Percentiles rank a stretch among this genome's conserved stretches.
Conservation (phyloP, 2,113 vertebrate species). For the Microcebus lehilahytsara region DNA sequence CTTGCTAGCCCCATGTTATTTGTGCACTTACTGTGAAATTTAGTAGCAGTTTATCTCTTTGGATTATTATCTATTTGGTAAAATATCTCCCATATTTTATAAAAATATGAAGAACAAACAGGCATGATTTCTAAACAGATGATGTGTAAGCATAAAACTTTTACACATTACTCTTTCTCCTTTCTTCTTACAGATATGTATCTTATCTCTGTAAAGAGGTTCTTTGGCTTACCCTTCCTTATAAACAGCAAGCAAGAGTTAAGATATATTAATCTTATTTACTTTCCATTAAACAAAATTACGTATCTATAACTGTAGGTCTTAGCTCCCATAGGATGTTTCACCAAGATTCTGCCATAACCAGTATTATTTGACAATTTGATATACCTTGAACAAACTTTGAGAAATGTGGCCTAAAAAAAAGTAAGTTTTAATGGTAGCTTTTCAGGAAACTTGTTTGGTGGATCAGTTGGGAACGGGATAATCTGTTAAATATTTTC, state of each 20-base stretch:
- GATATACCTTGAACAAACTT: background rate
- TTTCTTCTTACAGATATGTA: background rate
- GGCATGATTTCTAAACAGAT: slow-evolving; percentile 16
- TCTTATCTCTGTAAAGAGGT: background rate
- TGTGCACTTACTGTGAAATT: background rate
- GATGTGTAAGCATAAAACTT: background rate
- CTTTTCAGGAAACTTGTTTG: background rate
- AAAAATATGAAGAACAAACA: background rate
- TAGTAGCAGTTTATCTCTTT: background rate
- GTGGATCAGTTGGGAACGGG: background rate
- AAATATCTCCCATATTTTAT: background rate
- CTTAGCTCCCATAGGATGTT: background rate
- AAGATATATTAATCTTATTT: background rate
- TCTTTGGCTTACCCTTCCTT: background rate
- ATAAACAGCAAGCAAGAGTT: background rate
- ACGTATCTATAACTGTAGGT: background rate
- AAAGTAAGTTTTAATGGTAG: background rate
- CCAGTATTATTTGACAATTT: background rate
- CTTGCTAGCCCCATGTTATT: background rate
- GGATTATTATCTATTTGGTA: background rate
- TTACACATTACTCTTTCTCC: background rate
- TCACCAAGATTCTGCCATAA: background rate
- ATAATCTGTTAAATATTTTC: background rate
- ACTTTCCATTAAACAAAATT: background rate
- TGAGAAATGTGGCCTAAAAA: background rate